These are phyloP conservation scores for Bombylius discolor DNA, from an alignment of 2,888 invertebrate genomes.

Conservation along the genomic window DNA sequence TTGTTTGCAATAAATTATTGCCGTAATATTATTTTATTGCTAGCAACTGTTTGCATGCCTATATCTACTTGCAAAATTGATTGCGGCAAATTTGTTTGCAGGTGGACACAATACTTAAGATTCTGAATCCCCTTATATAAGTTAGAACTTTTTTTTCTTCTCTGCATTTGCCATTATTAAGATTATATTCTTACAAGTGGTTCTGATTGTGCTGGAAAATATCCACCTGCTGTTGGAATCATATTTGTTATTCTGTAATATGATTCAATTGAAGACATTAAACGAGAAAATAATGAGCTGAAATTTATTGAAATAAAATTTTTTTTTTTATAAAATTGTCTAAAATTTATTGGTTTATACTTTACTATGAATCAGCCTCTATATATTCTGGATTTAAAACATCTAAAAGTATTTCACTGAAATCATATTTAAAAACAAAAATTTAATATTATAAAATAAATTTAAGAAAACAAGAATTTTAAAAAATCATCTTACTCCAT, in stretches of 20 bases:
- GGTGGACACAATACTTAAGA: too few relatives aligned
- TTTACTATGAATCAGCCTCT: conserved; percentile 70
- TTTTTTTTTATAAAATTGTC: conserved; percentile 19
- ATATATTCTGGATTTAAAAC: conserved; percentile 54
- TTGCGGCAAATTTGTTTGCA: too few relatives aligned
- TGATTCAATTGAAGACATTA: conserved; percentile 50
- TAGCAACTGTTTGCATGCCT: too few relatives aligned
- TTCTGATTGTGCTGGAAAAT: conserved; percentile 32
- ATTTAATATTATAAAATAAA: conserved; percentile 3
- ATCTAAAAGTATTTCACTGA: conserved; percentile 48
- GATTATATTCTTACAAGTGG: not conserved
- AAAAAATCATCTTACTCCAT: conserved; percentile 25
- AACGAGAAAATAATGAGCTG: conserved; percentile 48
- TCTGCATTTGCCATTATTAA: not conserved
- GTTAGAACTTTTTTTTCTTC: too few relatives aligned
- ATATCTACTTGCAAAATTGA: too few relatives aligned
- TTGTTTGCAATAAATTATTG: too few relatives aligned
- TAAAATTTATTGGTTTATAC: conserved; percentile 20
- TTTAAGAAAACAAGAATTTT: not conserved
- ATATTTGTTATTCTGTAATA: conserved; percentile 50
- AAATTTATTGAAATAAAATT: conserved; percentile 18
- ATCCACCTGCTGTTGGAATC: conserved; percentile 39
- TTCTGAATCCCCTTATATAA: too few relatives aligned
- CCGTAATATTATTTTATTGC: too few relatives aligned
- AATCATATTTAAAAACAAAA: conserved; percentile 22